Conservation (phyloP, 1,140 invertebrate genomes). For the Orussus abietinus region DNA sequence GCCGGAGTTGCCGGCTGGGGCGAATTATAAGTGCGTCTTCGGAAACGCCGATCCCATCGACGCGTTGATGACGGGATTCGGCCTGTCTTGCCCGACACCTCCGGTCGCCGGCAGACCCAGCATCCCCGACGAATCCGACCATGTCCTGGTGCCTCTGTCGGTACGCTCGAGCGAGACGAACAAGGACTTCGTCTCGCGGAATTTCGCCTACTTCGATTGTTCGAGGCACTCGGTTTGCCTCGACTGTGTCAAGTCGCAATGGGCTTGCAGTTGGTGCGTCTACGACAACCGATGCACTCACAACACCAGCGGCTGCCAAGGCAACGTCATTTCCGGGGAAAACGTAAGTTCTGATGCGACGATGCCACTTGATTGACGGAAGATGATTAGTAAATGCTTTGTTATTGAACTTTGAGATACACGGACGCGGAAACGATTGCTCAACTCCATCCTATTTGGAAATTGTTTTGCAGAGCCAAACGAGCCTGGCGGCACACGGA, state of each 20-base stretch:
- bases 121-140: constrained; percentile 79
- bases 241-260: constrained; percentile 81
- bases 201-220: constrained; percentile 94
- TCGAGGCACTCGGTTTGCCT: constrained; percentile 80
- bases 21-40: constrained; percentile 93
- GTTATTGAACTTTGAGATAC: no score
- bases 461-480: constrained; percentile 61
- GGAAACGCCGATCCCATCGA: constrained; percentile 78
- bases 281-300: constrained; percentile 92
- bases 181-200: constrained; percentile 90
- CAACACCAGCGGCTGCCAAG: constrained; percentile 76
- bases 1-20: constrained; percentile 81
- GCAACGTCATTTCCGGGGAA: constrained; percentile 75
- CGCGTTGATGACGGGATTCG: constrained; percentile 73
- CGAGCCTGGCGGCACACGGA: constrained; percentile 68
- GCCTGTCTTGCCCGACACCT: constrained; percentile 83
- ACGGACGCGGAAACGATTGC: no score
- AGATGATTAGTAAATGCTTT: no score
- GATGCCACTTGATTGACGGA: no score
- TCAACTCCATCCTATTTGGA: no score
- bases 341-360: constrained; percentile 66
- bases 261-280: constrained; percentile 95
- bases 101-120: constrained; percentile 69
- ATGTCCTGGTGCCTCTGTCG: constrained; percentile 86
- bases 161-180: constrained; percentile 91